phyloP scores from a whole-genome alignment of 2,113 vertebrate species.

The Indicator maculatus region DNA sequence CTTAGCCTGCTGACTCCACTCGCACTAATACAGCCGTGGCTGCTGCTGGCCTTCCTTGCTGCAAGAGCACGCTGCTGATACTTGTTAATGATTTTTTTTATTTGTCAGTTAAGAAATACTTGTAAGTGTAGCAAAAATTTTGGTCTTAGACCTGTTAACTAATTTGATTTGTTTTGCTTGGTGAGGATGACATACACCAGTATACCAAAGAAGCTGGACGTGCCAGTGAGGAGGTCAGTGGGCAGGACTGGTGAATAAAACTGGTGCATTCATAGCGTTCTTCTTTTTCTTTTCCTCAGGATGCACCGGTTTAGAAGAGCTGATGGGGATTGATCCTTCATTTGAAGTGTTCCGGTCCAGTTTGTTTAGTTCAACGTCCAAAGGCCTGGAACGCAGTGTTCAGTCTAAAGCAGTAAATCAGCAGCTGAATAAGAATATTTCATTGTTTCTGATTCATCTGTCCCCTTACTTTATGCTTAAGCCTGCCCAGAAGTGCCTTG shows the following conservation, averaged over 20 bases:
- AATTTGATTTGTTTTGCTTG: background rate
- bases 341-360: constrained; percentile 88
- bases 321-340: constrained; percentile 88
- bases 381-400: constrained; percentile 89
- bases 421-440: constrained; percentile 86
- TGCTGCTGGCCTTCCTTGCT: background rate
- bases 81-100: background rate
- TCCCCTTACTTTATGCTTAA: constrained; percentile 95
- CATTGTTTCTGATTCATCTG: constrained; percentile 87
- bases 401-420: constrained; percentile 90
- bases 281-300: constrained; percentile 71
- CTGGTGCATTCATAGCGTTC: background rate
- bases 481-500: constrained; percentile 95
- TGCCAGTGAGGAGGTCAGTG: background rate
- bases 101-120: background rate
- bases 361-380: constrained; percentile 86
- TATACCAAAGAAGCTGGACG: background rate
- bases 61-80: background rate
- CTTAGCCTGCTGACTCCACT: fast-evolving
- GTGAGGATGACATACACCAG: background rate
- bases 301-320: constrained; percentile 93
- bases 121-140: background rate
- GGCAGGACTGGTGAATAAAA: background rate
- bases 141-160: background rate
- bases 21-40: background rate